Base-by-base conservation (phyloP, 2,888 invertebrate species). In the Drosophila siamana region DNA sequence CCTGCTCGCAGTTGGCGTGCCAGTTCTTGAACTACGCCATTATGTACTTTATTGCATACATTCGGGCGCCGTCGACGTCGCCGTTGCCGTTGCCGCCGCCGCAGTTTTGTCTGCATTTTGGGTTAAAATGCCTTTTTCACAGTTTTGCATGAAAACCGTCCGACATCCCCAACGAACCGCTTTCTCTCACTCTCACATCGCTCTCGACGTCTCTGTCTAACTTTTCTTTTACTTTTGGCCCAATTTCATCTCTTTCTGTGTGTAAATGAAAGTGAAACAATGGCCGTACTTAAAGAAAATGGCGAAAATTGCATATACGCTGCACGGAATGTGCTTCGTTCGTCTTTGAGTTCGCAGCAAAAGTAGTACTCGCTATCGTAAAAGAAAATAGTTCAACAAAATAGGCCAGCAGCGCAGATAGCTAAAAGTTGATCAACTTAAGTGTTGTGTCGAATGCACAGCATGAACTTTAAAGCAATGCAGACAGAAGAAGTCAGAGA, bases 41-140 rank as follows among this genome's bases (percentile, higher is more conserved):
- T 84, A 86, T 84, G 80, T 88, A 84, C 86, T 88, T 84, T 84
- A 84, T 88, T 83, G 88, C 88, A 84, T 86, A 84, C 86, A 88
- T 88, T 84, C 80, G 79, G 78, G 77, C 86, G 74, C 71, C 69
- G 54, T 36, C 7, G 46, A 13, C 50, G 52, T n/a, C 44, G 50
- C 48, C 47, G 52, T 40, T n/a, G 62, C 61, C 77, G 67, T 50
- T 56, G 46, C 78, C 66, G 66, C 61, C 77, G 67, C 55, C 63
- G 46, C 78, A 69, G 66, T 74, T 73, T 68, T 80, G 86, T 88
- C 84, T 84, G 88, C 84, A 88, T 80, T 88, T 85, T 73, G 70
- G 86, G 68, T 73, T 82, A 69, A 82, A 88, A 84, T 84, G 81
- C 77, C 74, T 81, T 81, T 67, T 70, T 78, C 76, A 68, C 70